Percentiles rank a stretch among this genome's conserved stretches.
Evolutionary conservation across 2,888 invertebrate genomes (phyloP).

Genomic region (Stegophylla sp.): DNA sequence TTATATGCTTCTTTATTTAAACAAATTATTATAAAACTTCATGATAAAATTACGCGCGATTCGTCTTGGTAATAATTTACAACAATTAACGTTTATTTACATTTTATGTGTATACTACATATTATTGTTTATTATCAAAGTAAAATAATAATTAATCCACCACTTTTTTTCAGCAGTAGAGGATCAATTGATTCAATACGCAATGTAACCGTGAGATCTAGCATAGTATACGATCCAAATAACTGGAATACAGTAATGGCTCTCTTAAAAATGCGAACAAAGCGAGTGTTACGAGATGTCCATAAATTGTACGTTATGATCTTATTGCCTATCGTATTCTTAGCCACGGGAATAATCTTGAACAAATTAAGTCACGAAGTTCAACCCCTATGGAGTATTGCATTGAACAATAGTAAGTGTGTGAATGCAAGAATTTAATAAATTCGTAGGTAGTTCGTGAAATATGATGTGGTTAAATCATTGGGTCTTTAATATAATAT

Average conservation of each 20-base stretch:
- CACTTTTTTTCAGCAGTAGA: not conserved
- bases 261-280: conserved; percentile 72
- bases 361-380: conserved; percentile 72
- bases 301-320: conserved; percentile 79
- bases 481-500: no score
- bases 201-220: conserved; percentile 36
- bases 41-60: no score
- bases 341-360: conserved; percentile 74
- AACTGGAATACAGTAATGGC: conserved; percentile 69
- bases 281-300: conserved; percentile 74
- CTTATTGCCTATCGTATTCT: conserved; percentile 73
- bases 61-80: no score
- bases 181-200: conserved; percentile 44
- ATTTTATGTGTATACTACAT: no score
- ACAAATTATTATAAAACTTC: not conserved
- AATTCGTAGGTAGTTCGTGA: no score
- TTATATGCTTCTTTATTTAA: not conserved
- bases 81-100: no score
- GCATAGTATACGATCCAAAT: conserved; percentile 39
- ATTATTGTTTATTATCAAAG: not conserved
- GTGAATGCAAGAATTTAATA: no score
- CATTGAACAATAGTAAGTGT: conserved; percentile 68
- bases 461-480: no score
- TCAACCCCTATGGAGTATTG: conserved; percentile 71
- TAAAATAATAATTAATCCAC: not conserved